phyloP scores from a whole-genome alignment of 2,113 vertebrate genomes.

The Misgurnus anguillicaudatus region DNA sequence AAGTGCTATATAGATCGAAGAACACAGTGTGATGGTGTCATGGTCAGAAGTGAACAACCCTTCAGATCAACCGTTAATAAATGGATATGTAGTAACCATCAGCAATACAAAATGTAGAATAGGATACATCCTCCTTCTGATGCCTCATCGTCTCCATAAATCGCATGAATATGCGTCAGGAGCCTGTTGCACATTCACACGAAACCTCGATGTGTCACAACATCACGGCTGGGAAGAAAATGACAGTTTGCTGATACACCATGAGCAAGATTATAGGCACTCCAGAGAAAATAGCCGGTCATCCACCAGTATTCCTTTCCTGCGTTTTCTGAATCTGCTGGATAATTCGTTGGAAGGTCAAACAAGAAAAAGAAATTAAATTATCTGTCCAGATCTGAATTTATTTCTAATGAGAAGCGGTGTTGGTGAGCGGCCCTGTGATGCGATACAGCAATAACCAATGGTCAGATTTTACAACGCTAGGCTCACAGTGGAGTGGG shows the following conservation, averaged over 20 bases:
- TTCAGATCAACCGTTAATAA: not conserved
- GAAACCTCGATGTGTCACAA: slow-evolving; percentile 5
- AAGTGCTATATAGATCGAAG: slow-evolving; percentile 10
- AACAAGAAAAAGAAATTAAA: not conserved
- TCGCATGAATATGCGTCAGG: not conserved
- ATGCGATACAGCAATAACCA: slow-evolving; percentile 51
- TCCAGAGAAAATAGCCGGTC: not conserved
- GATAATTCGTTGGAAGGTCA: not conserved
- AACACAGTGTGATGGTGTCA: slow-evolving; percentile 9
- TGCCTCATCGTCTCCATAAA: slow-evolving; percentile 29
- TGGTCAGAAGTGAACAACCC: not conserved
- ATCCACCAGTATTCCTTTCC: not conserved
- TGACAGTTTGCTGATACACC: slow-evolving; percentile 15
- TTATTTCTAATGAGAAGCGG: not conserved
- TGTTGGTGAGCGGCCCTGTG: not conserved
- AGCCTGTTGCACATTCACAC: slow-evolving; percentile 31
- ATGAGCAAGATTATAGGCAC: not conserved
- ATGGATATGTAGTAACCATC: not conserved
- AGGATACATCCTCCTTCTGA: slow-evolving; percentile 4
- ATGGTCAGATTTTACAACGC: slow-evolving; percentile 29
- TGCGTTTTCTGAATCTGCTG: not conserved
- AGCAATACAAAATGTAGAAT: not conserved
- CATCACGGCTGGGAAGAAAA: not conserved
- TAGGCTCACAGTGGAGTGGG: slow-evolving; percentile 35
- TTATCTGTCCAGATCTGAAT: not conserved